phyloP scores from a whole-genome alignment of 1,140 invertebrate genomes.

The Frieseomelitta varia region DNA sequence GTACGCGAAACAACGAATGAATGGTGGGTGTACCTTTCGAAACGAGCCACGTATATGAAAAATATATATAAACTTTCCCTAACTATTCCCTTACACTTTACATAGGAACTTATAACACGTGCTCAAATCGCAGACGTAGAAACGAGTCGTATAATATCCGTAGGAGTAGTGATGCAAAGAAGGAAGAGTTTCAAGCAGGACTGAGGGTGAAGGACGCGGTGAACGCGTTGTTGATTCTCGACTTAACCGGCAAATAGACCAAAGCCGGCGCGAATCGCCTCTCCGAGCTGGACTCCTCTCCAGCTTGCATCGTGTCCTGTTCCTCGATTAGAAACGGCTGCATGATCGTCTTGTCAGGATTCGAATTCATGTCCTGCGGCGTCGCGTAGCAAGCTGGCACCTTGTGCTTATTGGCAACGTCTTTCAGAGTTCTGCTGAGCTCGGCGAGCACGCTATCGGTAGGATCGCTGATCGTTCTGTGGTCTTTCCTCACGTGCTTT shows the following conservation, averaged over 20 bases:
- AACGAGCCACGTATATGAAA: constrained; percentile 34
- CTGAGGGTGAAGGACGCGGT: constrained; percentile 95
- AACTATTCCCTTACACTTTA: constrained; percentile 55
- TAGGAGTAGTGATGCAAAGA: neutral
- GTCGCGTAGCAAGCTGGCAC: constrained; percentile 84
- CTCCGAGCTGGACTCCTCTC: constrained; percentile 70
- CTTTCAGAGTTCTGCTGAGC: constrained; percentile 81
- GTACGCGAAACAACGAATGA: constrained; percentile 2
- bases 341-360: constrained; percentile 85
- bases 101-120: constrained; percentile 77
- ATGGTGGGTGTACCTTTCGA: neutral
- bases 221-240: constrained; percentile 90
- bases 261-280: constrained; percentile 91
- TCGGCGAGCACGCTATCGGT: constrained; percentile 80
- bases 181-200: constrained; percentile 86
- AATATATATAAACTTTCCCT: constrained; percentile 62
- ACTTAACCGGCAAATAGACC: constrained; percentile 94
- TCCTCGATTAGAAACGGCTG: constrained; percentile 93
- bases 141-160: constrained; percentile 9
- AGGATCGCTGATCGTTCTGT: constrained; percentile 80
- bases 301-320: constrained; percentile 68
- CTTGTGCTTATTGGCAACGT: constrained; percentile 83
- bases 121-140: constrained; percentile 68
- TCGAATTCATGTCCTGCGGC: constrained; percentile 81
- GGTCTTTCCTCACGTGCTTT: constrained; percentile 85